Base-by-base conservation (phyloP, 1,140 invertebrate genomes). In the Batillaria attramentaria region DNA sequence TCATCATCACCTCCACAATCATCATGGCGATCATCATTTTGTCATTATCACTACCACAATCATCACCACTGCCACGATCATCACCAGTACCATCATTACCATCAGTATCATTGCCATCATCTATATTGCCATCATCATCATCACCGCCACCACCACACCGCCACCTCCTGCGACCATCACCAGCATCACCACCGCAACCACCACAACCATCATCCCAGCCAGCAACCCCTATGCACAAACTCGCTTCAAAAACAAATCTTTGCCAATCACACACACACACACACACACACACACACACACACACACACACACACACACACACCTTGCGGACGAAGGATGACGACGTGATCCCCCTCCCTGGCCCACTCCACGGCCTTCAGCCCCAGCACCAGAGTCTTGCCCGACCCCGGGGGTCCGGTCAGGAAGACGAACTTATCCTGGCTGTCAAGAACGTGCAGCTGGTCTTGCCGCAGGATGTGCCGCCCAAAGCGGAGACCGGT, bases 311-410 rank as follows among this genome's bases (percentile, higher is more conserved):
- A 69, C 66, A 69, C 35, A 69, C 37, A 39, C 35, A 3, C 35
- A 69, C 66, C 66, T 69, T 37, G 5, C 13, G 66, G 66, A 6
- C 39, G 20, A 24, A 69, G n/a, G 37, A 69, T n/a, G 6, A 69
- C 37, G 35, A 69, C 66, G 8, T 69, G 66, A 24, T 69, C 66
- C 2, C 66, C 66, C 24, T 8, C 28, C 66, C 28, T 39, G 8
- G 66, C 66, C 66, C 66, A 69, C 35, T 69, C 35, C 35, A 69
- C 16, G 37, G 37, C 66, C 20, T 69, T 69, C 66, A 69, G 16
- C 3, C 66, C 66, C 37, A 69, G 66, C 2, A 69, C 37, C 37
- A 69, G 37, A 13, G 66, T 69, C 66, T 69, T 69, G 16, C 66
- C 66, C 2, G 66, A 69, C 37, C 66, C 66, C 0, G 66, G 66